Conservation (phyloP, 2,113 vertebrate genomes). For the Piprites chloris region DNA sequence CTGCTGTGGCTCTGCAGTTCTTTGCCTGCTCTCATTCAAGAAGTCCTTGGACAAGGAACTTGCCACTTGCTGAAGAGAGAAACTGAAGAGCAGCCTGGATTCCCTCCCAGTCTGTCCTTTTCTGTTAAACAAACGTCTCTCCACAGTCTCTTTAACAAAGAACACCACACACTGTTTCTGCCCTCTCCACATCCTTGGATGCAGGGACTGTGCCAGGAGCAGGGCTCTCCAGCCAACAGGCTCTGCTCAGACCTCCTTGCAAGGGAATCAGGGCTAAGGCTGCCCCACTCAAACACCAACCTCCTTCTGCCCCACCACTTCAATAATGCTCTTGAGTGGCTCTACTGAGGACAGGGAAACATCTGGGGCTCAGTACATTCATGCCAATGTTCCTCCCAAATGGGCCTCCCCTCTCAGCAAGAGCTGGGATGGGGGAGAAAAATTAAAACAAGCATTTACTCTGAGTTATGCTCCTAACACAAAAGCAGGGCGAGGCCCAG, state of each 20-base stretch:
- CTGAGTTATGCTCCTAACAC: not conserved
- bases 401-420: not conserved
- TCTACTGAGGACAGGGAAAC: not conserved
- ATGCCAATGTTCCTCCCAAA: not conserved
- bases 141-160: not conserved
- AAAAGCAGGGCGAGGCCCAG: not conserved
- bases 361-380: not conserved
- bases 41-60: not conserved
- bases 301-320: not conserved
- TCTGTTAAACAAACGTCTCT: not conserved
- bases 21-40: not conserved
- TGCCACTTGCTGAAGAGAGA: not conserved
- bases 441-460: not conserved
- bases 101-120: not conserved
- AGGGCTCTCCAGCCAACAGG: not conserved
- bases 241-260: not conserved
- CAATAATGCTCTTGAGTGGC: not conserved
- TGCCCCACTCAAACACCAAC: not conserved
- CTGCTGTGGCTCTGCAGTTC: not conserved
- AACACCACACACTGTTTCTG: not conserved
- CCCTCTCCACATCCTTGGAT: not conserved
- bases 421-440: not conserved
- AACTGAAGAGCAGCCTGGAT: not conserved
- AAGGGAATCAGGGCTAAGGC: not conserved
- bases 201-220: not conserved